Percentiles rank a stretch among this genome's conserved stretches.
Evolutionary conservation across 2,888 invertebrate genomes (phyloP).

Genomic region (Caenorhabditis angaria): DNA sequence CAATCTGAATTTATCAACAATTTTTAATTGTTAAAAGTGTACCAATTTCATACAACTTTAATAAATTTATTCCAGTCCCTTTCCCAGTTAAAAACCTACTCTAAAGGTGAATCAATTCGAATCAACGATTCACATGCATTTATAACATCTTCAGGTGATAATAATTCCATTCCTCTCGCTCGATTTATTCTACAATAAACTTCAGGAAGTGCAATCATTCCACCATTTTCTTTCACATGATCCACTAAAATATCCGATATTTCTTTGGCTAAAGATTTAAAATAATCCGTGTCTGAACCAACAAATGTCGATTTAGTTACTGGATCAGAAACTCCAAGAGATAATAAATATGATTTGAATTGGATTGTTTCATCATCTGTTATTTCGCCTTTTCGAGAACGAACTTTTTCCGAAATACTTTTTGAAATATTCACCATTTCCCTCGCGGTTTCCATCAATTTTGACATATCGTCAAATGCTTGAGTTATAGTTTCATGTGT

Average conservation of each 20-base stretch:
- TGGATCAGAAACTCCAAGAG: conserved; percentile 96
- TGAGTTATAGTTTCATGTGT: conserved; percentile 89
- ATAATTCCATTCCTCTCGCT: conserved; percentile 90
- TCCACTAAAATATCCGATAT: conserved; percentile 84
- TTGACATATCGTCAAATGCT: conserved; percentile 93
- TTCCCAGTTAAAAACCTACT: conserved; percentile 70
- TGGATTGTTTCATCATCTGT: conserved; percentile 93
- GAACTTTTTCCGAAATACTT: conserved; percentile 89
- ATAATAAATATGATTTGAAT: conserved; percentile 94
- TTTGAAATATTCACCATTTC: conserved; percentile 95
- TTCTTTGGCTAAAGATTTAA: conserved; percentile 85
- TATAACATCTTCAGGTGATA: conserved; percentile 95
- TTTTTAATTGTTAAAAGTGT: no score
- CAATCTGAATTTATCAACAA: no score
- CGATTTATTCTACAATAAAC: conserved; percentile 95
- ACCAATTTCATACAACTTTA: background rate
- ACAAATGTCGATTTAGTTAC: conserved; percentile 88
- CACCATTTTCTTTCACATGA: conserved; percentile 87
- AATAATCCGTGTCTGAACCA: conserved; percentile 85
- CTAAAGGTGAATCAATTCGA: conserved; percentile 72
- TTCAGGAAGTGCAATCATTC: conserved; percentile 95
- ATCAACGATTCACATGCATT: conserved; percentile 81
- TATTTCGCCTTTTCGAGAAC: conserved; percentile 91
- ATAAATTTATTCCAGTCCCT: conserved; percentile 5
- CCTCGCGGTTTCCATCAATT: conserved; percentile 93